Conservation (phyloP, 2,888 invertebrate species). For the Lycaena phlaeas region DNA sequence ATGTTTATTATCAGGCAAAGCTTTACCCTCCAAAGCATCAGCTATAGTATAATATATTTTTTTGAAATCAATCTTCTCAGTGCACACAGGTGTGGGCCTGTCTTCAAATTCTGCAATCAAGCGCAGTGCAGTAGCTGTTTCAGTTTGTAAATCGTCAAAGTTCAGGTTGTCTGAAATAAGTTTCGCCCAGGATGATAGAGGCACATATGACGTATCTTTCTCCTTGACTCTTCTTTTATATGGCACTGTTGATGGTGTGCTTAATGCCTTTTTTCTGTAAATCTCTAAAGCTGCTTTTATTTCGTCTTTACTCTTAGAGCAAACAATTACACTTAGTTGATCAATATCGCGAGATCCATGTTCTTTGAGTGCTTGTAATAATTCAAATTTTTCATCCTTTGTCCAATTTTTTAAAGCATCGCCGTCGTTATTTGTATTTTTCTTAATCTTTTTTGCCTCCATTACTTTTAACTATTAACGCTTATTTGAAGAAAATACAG, state of each 20-base stretch:
- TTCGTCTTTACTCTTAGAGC: slow-evolving; percentile 32
- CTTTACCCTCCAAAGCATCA: slow-evolving; percentile 53
- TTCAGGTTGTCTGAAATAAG: slow-evolving; percentile 34
- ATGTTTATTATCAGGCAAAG: slow-evolving; percentile 29
- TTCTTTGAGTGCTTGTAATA: slow-evolving; percentile 34
- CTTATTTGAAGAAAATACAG: no score
- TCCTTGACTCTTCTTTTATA: slow-evolving; percentile 17
- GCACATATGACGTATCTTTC: slow-evolving; percentile 26
- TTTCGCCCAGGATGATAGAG: slow-evolving; percentile 45
- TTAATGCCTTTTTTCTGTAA: slow-evolving; percentile 30
- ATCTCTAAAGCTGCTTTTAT: slow-evolving; percentile 33
- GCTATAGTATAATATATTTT: slow-evolving; percentile 45
- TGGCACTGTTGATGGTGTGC: slow-evolving; percentile 14
- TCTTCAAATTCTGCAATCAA: slow-evolving; percentile 52
- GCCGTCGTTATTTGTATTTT: background rate
- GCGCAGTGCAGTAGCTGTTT: slow-evolving; percentile 40
- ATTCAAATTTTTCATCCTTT: slow-evolving; percentile 38
- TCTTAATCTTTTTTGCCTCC: slow-evolving; percentile 8
- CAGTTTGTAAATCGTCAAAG: slow-evolving; percentile 40
- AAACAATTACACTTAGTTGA: slow-evolving; percentile 27
- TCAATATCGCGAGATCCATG: slow-evolving; percentile 29
- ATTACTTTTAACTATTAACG: slow-evolving; percentile 6
- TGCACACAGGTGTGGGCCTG: slow-evolving; percentile 30
- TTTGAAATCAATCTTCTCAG: slow-evolving; percentile 41
- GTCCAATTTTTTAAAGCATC: slow-evolving; percentile 34